phyloP scores from a whole-genome alignment of 1,140 invertebrate genomes.

The Euwallacea fornicatus region DNA sequence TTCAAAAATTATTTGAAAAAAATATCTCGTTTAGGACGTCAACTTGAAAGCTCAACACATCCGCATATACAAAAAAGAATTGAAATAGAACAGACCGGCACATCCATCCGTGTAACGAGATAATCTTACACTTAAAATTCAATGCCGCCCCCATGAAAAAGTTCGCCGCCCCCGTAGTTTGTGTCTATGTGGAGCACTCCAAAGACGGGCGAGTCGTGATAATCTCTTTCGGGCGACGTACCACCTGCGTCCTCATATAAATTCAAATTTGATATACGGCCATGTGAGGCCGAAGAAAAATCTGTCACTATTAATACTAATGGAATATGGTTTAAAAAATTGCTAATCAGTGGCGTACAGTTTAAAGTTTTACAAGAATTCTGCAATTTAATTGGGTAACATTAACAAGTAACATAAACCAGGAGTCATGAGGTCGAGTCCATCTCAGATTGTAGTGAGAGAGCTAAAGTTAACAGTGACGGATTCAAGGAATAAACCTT shows the following conservation, averaged over 20 bases:
- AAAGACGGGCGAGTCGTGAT: conserved; percentile 5
- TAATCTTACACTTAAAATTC: conserved; percentile 25
- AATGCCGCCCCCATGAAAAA: conserved; percentile 18
- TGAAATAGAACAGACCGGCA: conserved; percentile 2
- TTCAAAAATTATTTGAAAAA: too few species aligned
- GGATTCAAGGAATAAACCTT: too few species aligned
- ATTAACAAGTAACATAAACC: too few species aligned
- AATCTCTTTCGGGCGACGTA: conserved; percentile 27
- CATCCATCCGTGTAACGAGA: conserved; percentile 11
- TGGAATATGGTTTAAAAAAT: conserved; percentile 19
- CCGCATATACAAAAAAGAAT: neutral
- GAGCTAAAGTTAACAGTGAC: too few species aligned
- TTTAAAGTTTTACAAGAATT: too few species aligned
- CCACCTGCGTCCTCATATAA: conserved; percentile 31
- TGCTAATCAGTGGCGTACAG: neutral
- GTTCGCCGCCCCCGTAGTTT: conserved; percentile 19
- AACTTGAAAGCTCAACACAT: too few species aligned
- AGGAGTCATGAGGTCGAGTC: too few species aligned
- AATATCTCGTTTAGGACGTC: too few species aligned
- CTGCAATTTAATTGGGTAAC: too few species aligned
- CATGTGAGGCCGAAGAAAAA: conserved; percentile 30
- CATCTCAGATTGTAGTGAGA: too few species aligned
- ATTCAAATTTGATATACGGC: conserved; percentile 31
- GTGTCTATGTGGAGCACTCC: conserved; percentile 27
- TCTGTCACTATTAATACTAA: conserved; percentile 32